These are phyloP conservation scores for Schizaphis graminum DNA, from an alignment of 2,888 invertebrate species.

Conservation along the genomic window DNA sequence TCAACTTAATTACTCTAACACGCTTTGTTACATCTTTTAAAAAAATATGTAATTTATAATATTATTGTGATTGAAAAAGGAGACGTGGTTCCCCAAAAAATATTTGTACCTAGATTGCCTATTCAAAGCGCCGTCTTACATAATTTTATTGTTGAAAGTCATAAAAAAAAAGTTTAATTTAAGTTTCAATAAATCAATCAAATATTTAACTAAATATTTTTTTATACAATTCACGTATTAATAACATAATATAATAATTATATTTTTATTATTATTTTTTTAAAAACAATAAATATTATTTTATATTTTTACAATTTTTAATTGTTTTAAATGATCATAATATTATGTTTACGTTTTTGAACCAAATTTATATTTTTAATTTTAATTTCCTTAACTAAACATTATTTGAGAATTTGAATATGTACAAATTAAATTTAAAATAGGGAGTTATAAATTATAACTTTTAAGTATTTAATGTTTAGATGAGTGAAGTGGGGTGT, in stretches of 20 bases:
- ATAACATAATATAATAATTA: too few species aligned
- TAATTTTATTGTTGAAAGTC: background rate
- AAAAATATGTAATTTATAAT: background rate
- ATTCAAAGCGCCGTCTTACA: background rate
- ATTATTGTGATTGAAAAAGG: background rate
- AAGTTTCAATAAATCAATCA: background rate
- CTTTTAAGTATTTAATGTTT: background rate
- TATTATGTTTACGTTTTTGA: background rate
- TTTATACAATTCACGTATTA: background rate
- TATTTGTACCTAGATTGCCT: background rate
- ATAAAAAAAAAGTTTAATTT: background rate
- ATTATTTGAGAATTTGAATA: background rate
- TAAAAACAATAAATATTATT: too few species aligned
- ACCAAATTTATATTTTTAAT: background rate
- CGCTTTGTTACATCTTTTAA: background rate
- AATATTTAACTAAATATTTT: background rate
- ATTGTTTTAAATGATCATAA: background rate
- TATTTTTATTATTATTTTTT: too few species aligned
- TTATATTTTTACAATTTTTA: background rate
- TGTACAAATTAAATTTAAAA: background rate
- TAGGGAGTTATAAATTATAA: background rate
- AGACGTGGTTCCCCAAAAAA: background rate
- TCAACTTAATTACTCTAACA: background rate
- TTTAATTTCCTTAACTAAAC: background rate
- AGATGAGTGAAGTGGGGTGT: background rate